A percentile compares a stretch with the other conserved stretches of the same genome.
Conservation (phyloP, 2,113 vertebrate species). For the Aegypius monachus region DNA sequence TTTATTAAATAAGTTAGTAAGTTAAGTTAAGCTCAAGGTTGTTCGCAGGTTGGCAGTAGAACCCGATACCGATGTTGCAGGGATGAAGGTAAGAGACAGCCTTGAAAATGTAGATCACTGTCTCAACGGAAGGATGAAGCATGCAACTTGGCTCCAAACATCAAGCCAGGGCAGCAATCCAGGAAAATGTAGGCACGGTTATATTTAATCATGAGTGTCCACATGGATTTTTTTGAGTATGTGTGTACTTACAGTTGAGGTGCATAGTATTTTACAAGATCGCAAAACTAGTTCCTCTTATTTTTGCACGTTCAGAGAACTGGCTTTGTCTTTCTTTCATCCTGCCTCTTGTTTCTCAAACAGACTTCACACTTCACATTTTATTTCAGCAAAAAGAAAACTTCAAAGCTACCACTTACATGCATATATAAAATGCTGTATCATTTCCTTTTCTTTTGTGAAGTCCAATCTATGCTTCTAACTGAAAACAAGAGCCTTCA, state of each 20-base stretch:
- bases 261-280: not conserved
- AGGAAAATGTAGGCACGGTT: not conserved
- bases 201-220: not conserved
- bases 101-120: not conserved
- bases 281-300: not conserved
- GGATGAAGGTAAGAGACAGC: not conserved
- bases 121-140: not conserved
- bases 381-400: not conserved
- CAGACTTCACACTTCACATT: not conserved
- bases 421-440: not conserved
- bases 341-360: not conserved
- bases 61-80: not conserved
- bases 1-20: not conserved
- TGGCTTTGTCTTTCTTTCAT: not conserved
- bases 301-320: not conserved
- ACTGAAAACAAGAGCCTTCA: not conserved
- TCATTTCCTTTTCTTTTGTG: not conserved
- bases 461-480: not conserved
- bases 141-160: not conserved
- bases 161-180: not conserved
- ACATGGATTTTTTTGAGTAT: not conserved
- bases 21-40: not conserved
- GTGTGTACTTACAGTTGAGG: not conserved
- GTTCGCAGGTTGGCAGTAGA: not conserved
- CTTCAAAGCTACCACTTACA: not conserved